phyloP scores from a whole-genome alignment of 2,888 invertebrate species.

The Drosophila cognata region DNA sequence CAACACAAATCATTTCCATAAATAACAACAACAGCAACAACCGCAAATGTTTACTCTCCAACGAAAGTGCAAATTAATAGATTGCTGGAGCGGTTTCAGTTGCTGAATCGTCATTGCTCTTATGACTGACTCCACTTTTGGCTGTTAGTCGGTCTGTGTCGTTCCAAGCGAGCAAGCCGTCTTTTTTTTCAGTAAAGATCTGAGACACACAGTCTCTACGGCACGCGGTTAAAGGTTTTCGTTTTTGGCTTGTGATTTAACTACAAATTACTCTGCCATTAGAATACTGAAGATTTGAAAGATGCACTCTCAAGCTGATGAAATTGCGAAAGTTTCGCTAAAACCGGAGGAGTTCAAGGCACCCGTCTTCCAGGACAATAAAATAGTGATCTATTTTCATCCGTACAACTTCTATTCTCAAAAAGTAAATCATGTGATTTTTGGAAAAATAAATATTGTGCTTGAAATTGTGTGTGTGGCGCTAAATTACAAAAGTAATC shows the following conservation, averaged over 20 bases:
- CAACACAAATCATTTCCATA: slow-evolving; percentile 22
- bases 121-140: slow-evolving; percentile 27
- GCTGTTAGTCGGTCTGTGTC: slow-evolving; percentile 43
- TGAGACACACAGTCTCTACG: slow-evolving; percentile 10
- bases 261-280: slow-evolving; percentile 20
- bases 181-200: slow-evolving; percentile 17
- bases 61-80: slow-evolving; percentile 64
- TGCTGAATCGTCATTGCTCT: slow-evolving; percentile 10
- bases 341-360: slow-evolving; percentile 75
- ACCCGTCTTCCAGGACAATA: slow-evolving; percentile 79
- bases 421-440: slow-evolving; percentile 86
- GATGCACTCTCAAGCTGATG: slow-evolving; percentile 54
- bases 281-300: slow-evolving; percentile 4
- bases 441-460: slow-evolving; percentile 7
- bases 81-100: slow-evolving; percentile 22
- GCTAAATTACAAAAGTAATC: slow-evolving; percentile 54
- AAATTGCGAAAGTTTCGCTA: slow-evolving; percentile 32
- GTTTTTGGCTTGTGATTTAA: slow-evolving; percentile 64
- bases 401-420: slow-evolving; percentile 91
- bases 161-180: slow-evolving; percentile 37
- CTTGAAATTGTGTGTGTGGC: slow-evolving; percentile 18
- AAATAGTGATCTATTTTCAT: slow-evolving; percentile 88
- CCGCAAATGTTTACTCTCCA: slow-evolving; percentile 32
- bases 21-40: slow-evolving; percentile 27
- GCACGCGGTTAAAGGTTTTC: slow-evolving; percentile 36